Percentiles rank a stretch among this genome's conserved stretches.
Evolutionary conservation across 2,797 vertebrate species (phyloP).

Genomic region (Dipus sagitta): DNA sequence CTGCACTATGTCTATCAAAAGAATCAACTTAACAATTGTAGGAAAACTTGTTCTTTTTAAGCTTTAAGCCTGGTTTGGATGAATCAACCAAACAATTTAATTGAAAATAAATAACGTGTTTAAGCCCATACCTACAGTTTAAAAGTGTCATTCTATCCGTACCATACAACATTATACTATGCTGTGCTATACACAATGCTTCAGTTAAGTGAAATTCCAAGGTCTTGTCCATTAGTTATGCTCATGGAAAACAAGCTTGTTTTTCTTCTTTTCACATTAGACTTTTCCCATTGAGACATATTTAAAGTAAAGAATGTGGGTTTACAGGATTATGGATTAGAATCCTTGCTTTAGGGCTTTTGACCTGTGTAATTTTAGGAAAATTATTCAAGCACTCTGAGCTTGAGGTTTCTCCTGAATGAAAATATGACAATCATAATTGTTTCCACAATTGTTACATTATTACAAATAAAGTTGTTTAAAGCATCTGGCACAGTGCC

Average conservation of each 20-base stretch:
- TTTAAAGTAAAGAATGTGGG: not conserved
- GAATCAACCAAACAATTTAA: not conserved
- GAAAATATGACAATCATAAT: not conserved
- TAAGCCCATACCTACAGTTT: not conserved
- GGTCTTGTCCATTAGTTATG: not conserved
- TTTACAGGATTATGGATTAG: not conserved
- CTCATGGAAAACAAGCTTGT: no score
- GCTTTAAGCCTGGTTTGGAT: not conserved
- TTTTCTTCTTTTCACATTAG: not conserved
- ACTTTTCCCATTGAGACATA: not conserved
- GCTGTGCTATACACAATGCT: no score
- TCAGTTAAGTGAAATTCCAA: not conserved
- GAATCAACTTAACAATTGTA: not conserved
- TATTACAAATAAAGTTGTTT: no score
- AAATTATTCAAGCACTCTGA: not conserved
- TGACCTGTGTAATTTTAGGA: not conserved
- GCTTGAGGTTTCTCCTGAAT: not conserved
- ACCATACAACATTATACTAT: no score
- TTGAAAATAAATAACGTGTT: not conserved
- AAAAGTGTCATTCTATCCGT: no score
- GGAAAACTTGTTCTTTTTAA: not conserved
- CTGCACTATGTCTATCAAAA: not conserved
- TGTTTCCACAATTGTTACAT: no score
- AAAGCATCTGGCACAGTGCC: no score
- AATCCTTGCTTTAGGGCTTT: not conserved